Conservation (phyloP, 2,113 vertebrate species). For the Neolamprologus kungweensis region DNA sequence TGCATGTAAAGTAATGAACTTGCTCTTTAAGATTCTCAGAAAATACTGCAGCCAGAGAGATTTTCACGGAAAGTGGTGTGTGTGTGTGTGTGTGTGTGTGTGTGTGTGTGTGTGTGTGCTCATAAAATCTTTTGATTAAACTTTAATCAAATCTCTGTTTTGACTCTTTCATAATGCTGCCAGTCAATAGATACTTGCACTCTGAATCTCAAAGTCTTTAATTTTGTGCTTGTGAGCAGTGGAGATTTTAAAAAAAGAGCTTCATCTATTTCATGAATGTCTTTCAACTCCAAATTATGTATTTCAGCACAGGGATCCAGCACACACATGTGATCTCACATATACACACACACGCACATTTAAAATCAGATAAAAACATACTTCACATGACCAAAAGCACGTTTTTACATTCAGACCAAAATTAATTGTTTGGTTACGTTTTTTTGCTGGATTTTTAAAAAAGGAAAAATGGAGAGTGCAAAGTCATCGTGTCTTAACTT, state of each 20-base stretch:
- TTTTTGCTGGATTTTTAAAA: background rate
- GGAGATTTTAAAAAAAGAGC: background rate
- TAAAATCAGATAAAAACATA: background rate
- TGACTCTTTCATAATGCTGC: background rate
- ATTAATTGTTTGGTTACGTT: background rate
- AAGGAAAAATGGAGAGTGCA: background rate
- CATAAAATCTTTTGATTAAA: background rate
- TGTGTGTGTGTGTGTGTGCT: fast-evolving
- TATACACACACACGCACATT: background rate
- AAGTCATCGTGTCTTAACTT: background rate
- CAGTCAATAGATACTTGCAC: background rate
- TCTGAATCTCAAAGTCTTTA: background rate
- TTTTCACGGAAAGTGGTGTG: background rate
- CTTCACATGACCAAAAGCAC: background rate
- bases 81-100: background rate
- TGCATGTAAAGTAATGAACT: background rate
- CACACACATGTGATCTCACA: background rate
- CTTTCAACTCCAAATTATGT: background rate
- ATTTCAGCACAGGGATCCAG: background rate
- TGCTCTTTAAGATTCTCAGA: background rate
- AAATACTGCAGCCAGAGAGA: background rate
- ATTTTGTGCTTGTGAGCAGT: background rate
- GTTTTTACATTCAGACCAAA: background rate
- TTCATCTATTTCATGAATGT: background rate
- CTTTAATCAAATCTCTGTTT: background rate